Percentiles rank a stretch among this genome's conserved stretches.
Evolutionary conservation across 2,113 vertebrate species (phyloP).

Genomic region (Uria lomvia): DNA sequence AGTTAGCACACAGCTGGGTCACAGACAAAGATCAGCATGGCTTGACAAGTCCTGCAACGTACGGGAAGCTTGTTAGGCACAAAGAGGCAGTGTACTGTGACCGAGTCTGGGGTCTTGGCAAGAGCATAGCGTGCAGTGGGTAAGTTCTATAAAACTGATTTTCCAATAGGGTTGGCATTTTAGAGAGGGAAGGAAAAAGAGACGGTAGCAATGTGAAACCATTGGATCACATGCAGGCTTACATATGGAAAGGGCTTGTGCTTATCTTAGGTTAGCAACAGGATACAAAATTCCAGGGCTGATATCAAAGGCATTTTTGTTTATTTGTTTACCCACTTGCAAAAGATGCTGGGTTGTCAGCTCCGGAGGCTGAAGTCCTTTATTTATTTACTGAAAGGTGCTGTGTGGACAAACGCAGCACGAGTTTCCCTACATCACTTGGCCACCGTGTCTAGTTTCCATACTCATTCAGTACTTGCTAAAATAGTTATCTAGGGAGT

Average conservation of each 20-base stretch:
- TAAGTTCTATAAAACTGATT: slow-evolving; percentile 19
- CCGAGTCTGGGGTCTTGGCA: background rate
- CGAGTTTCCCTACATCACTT: background rate
- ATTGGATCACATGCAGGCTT: background rate
- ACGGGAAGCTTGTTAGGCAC: background rate
- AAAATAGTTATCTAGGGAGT: slow-evolving; percentile 3
- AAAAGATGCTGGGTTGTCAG: background rate
- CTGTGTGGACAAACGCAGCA: background rate
- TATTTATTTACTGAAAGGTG: background rate
- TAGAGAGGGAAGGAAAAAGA: background rate
- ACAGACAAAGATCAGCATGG: background rate
- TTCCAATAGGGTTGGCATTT: slow-evolving; percentile 20
- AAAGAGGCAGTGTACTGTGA: background rate
- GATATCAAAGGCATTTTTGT: background rate
- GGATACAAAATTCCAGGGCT: background rate
- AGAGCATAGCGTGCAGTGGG: background rate
- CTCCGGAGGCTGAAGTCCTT: background rate
- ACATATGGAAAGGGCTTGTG: background rate
- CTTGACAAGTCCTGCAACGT: slow-evolving; percentile 4
- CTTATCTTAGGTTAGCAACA: slow-evolving; percentile 26
- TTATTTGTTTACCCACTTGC: slow-evolving; percentile 15
- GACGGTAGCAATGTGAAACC: background rate
- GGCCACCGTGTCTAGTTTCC: background rate
- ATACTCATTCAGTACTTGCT: background rate
- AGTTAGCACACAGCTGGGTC: background rate